These are phyloP conservation scores for Paratilapia polleni DNA, from an alignment of 2,113 vertebrate genomes.

Conservation along the genomic window DNA sequence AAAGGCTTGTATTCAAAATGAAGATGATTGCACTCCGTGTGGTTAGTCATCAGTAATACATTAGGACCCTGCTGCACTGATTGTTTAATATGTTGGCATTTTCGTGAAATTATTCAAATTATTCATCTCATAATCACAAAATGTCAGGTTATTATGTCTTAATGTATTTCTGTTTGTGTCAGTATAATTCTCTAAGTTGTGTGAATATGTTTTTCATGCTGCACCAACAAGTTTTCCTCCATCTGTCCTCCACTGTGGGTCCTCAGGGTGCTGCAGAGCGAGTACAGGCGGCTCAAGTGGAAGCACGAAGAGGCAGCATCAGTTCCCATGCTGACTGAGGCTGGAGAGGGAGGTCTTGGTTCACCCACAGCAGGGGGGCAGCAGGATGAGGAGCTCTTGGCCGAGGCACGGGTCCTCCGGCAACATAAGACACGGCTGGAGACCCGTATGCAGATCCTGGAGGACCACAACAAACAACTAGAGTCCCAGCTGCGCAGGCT, in stretches of 20 bases:
- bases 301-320: slow-evolving; percentile 92
- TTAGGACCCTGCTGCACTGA: slow-evolving; percentile 2
- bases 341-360: slow-evolving; percentile 72
- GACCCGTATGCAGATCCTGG: slow-evolving; percentile 98
- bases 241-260: slow-evolving; percentile 3
- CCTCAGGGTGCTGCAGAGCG: slow-evolving; percentile 93
- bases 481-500: slow-evolving; percentile 94
- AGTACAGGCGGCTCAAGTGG: slow-evolving; percentile 95
- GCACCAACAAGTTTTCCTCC: slow-evolving; percentile 12
- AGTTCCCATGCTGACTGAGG: slow-evolving; percentile 84
- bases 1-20: background rate
- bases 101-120: background rate
- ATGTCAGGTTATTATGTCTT: background rate
- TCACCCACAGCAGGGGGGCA: slow-evolving; percentile 74
- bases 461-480: slow-evolving; percentile 98
- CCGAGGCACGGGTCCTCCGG: slow-evolving; percentile 92
- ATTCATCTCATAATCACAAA: background rate
- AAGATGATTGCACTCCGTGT: slow-evolving; percentile 1
- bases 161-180: background rate
- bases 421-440: slow-evolving; percentile 98
- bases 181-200: background rate
- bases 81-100: slow-evolving; percentile 19
- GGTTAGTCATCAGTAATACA: background rate
- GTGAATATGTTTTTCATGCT: background rate
- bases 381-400: slow-evolving; percentile 90